Base-by-base conservation (phyloP, 2,888 invertebrate species). In the Hyposoter didymator region DNA sequence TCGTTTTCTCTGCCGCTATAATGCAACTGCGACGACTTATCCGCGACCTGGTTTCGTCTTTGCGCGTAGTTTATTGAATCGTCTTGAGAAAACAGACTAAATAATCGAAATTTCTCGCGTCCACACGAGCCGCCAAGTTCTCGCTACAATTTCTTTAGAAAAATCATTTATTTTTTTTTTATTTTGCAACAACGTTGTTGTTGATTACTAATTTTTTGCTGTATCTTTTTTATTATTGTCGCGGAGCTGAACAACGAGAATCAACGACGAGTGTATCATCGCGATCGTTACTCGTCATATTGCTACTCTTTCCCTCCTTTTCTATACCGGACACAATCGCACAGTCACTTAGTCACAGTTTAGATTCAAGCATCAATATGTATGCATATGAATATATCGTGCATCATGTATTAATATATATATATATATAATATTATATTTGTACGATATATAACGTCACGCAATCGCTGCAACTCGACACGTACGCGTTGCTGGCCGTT, bases 381-480 rank as follows among this genome's bases (percentile, higher is more conserved):
- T 62, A 47, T 52, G 64, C 47, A 47, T 73, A 22, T 64, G 49
- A 66, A 19, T n/a, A 59, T 59, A 59, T 22, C 28, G 55, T 14
- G 28, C 10, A 59, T 22, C 12, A 28, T 59, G 22, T 55, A 22
- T 59, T 52, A 69, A 35, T 66, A 62, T 73, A 67, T 79, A 75
- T 78, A 49, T 70, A 80, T 78, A 67, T 74, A 45, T 17, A 39
- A 74, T 78, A 49, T 69, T 14, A 39, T 35, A 14, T 45, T 7
- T 45, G 32, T 72, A 62, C 43, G 49, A 59, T 74, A 73, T 59
- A 73, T 59, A 83, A 32, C 45, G 79, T 84, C 84, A 79, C 76
- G 80, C 84, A 80, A 84, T 84, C 76, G 70, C 72, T 66, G 75
- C 59, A 72, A 79, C 52, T 28, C 84, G 66, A 74, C 84, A 81